These are phyloP conservation scores for Cricetomys ansorgei DNA, from an alignment of 2,113 vertebrate genomes.

Conservation along the genomic window DNA sequence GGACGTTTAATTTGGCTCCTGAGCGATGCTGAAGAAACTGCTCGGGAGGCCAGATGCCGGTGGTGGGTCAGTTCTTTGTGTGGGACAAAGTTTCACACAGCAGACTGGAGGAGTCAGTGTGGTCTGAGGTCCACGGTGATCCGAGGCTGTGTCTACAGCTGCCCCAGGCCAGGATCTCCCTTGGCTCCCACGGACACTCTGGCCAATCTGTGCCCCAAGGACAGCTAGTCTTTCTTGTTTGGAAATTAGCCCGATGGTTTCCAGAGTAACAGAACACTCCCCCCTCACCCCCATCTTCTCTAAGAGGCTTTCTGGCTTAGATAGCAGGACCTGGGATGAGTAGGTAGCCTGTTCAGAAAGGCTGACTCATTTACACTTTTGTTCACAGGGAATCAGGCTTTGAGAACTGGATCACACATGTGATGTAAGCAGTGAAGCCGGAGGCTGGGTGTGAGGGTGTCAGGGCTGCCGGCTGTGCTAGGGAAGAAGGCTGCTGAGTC, in stretches of 20 bases:
- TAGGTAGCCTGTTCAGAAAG: not conserved
- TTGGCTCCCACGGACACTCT: not conserved
- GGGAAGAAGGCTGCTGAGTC: conserved; percentile 65
- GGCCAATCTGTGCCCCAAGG: not conserved
- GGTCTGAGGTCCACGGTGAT: not conserved
- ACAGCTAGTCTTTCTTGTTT: not conserved
- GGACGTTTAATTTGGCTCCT: conserved; percentile 61
- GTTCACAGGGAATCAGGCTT: not conserved
- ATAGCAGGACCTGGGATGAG: conserved; percentile 2
- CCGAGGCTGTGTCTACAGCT: not conserved
- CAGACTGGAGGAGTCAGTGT: not conserved
- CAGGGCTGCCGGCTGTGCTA: not conserved
- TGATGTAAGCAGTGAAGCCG: conserved; percentile 15
- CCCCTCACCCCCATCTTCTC: not conserved
- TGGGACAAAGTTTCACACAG: not conserved
- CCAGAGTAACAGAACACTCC: not conserved
- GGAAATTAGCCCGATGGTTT: conserved; percentile 13
- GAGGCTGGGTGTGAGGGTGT: conserved; percentile 38
- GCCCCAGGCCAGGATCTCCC: not conserved
- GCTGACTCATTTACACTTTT: conserved; percentile 51
- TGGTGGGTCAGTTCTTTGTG: conserved; percentile 38
- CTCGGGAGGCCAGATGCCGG: conserved; percentile 44
- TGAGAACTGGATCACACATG: not conserved
- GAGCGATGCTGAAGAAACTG: conserved; percentile 51
- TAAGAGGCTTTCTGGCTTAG: conserved; percentile 32